Conservation (phyloP, 2,888 invertebrate genomes). For the Agonopterix heracliana region DNA sequence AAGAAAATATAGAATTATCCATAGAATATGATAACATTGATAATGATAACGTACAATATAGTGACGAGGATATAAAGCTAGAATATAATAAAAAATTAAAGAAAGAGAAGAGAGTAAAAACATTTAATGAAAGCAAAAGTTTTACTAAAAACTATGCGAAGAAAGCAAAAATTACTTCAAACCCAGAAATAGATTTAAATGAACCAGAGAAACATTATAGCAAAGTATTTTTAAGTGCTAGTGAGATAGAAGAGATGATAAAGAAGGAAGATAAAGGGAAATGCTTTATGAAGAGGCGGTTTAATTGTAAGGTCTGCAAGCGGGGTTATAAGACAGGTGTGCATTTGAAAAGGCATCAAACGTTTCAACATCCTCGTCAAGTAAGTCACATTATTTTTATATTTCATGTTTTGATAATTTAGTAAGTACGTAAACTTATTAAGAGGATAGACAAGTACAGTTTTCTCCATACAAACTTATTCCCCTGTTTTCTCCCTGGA, state of each 20-base stretch:
- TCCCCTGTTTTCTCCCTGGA: too few species aligned
- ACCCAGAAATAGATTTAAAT: constrained; percentile 10
- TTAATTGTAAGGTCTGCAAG: constrained; percentile 15
- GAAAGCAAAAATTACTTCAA: constrained; percentile 8
- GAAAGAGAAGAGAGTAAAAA: constrained; percentile 3
- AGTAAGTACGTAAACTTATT: too few species aligned
- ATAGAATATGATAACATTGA: background rate
- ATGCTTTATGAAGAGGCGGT: constrained; percentile 1
- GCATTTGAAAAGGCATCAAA: constrained; percentile 30
- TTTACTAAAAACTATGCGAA: constrained; percentile 1
- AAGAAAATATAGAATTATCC: constrained; percentile 4
- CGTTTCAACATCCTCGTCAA: constrained; percentile 24
- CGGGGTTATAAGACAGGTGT: constrained; percentile 19
- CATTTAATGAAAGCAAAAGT: background rate
- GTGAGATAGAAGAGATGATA: constrained; percentile 23
- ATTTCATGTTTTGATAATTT: too few species aligned
- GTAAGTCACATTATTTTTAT: constrained; percentile 24
- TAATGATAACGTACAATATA: background rate
- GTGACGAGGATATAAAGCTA: constrained; percentile 4
- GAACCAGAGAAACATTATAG: constrained; percentile 18
- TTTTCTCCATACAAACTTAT: too few species aligned
- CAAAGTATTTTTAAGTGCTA: constrained; percentile 18
- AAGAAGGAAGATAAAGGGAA: constrained; percentile 12
- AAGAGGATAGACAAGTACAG: too few species aligned
- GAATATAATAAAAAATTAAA: constrained; percentile 1